Evolutionary conservation across 2,888 invertebrate genomes (phyloP).

Genomic region (Macropis europaea): DNA sequence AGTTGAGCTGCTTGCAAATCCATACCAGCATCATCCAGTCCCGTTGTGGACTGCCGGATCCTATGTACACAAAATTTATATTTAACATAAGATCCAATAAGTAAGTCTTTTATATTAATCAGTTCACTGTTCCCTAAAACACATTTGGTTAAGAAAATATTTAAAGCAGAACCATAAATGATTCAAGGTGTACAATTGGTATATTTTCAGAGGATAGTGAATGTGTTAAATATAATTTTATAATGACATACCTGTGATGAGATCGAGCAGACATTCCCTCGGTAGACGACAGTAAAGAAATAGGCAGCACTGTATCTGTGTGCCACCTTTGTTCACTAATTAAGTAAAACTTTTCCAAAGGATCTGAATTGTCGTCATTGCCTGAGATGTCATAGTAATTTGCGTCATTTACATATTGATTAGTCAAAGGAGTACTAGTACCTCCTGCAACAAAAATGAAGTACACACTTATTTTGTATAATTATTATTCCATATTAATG

Average conservation of each 20-base stretch:
- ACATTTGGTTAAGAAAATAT: too few relatives aligned
- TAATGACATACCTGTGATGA: constrained; percentile 72
- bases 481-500: too few relatives aligned
- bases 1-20: constrained; percentile 76
- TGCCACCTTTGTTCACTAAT: constrained; percentile 73
- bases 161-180: too few relatives aligned
- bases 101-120: too few relatives aligned
- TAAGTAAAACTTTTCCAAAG: constrained; percentile 70
- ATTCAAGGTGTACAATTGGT: too few relatives aligned
- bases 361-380: constrained; percentile 63
- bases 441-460: constrained; percentile 61
- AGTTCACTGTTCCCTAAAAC: too few relatives aligned
- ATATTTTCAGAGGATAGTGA: too few relatives aligned
- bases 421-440: constrained; percentile 65
- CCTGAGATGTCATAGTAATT: constrained; percentile 61
- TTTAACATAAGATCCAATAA: background rate
- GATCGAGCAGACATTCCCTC: constrained; percentile 79
- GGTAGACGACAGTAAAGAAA: constrained; percentile 71
- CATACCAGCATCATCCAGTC: constrained; percentile 80
- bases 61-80: constrained; percentile 51
- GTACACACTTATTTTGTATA: too few relatives aligned
- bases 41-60: constrained; percentile 78
- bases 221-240: background rate
- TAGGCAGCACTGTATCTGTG: constrained; percentile 71
- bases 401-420: constrained; percentile 66